phyloP scores from a whole-genome alignment of 1,140 invertebrate genomes.

The Acromyrmex heyeri region DNA sequence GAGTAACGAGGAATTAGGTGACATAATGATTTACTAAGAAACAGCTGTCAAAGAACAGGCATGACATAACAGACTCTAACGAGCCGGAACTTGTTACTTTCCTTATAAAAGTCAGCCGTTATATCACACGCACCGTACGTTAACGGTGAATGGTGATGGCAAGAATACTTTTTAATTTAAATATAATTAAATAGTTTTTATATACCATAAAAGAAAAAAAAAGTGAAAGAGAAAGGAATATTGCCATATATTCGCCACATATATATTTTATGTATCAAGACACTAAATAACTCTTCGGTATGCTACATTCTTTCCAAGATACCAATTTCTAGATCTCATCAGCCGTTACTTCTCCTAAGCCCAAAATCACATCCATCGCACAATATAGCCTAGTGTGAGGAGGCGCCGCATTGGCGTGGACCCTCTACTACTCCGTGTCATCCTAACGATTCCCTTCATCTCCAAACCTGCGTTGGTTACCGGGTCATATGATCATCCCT shows the following conservation, averaged over 20 bases:
- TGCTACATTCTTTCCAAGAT: neutral
- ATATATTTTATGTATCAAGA: constrained; percentile 4
- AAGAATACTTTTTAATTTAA: neutral
- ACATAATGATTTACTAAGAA: constrained; percentile 59
- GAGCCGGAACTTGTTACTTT: constrained; percentile 42
- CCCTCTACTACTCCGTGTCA: neutral
- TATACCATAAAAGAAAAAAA: neutral
- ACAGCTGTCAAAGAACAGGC: constrained; percentile 35
- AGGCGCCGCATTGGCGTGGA: constrained; percentile 70
- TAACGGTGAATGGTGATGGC: constrained; percentile 11
- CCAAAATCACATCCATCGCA: constrained; percentile 51
- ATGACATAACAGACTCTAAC: constrained; percentile 47
- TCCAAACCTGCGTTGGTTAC: neutral
- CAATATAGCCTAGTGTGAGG: constrained; percentile 12
- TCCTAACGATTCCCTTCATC: constrained; percentile 9
- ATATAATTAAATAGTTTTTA: constrained; percentile 11
- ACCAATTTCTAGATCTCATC: constrained; percentile 2
- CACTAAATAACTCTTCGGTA: neutral
- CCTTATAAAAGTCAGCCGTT: constrained; percentile 28
- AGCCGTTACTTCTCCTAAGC: neutral
- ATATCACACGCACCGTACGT: neutral
- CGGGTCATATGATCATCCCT: constrained; percentile 68
- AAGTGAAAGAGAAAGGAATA: neutral
- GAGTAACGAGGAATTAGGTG: constrained; percentile 48
- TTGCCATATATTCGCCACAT: neutral